These are phyloP conservation scores for Idaea biselata DNA, from an alignment of 2,888 invertebrate genomes.

Conservation along the genomic window DNA sequence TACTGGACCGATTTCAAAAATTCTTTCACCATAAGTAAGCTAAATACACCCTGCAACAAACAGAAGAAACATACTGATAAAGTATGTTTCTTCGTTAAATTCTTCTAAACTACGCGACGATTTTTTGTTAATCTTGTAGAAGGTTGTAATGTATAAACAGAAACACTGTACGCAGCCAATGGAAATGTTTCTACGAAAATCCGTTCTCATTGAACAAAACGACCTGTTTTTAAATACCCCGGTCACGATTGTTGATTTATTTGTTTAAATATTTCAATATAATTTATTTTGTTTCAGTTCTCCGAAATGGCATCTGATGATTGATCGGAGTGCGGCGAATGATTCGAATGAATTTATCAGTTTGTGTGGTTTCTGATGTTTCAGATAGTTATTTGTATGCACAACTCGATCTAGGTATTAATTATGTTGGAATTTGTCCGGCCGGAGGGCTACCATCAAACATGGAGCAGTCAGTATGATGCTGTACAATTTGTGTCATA, in stretches of 20 bases:
- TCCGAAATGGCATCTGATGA: background rate
- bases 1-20: too few relatives aligned
- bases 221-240: background rate
- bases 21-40: too few relatives aligned
- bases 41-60: too few relatives aligned
- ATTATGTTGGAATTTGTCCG: background rate
- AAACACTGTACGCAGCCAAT: background rate
- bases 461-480: too few relatives aligned
- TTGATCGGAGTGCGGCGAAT: background rate
- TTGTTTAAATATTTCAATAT: conserved; percentile 6
- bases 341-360: background rate
- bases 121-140: too few relatives aligned
- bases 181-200: background rate
- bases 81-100: too few relatives aligned
- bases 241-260: conserved; percentile 12
- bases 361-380: conserved; percentile 11
- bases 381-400: conserved; percentile 12
- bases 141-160: background rate
- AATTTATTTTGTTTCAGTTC: background rate
- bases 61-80: too few relatives aligned
- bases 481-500: too few relatives aligned
- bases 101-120: too few relatives aligned
- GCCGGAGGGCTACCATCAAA: too few relatives aligned
- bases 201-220: background rate
- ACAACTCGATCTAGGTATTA: background rate